Conservation (phyloP, 2,888 invertebrate genomes). For the Spialia ferax region DNA sequence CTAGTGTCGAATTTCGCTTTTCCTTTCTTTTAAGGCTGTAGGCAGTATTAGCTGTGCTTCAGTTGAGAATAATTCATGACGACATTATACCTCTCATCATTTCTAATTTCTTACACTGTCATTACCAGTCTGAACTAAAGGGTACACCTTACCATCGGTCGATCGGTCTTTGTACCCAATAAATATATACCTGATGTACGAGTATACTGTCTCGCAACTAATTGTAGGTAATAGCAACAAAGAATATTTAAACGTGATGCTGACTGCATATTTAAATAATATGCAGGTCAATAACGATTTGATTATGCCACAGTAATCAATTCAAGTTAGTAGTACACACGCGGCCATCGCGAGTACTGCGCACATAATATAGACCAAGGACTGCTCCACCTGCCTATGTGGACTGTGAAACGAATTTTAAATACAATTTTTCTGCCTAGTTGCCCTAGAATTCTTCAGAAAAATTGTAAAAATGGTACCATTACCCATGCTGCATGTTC, state of each 20-base stretch:
- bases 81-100: background rate
- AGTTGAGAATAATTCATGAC: too few species aligned
- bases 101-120: too few species aligned
- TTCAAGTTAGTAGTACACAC: slow-evolving; percentile 1
- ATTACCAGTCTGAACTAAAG: too few species aligned
- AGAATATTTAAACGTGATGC: background rate
- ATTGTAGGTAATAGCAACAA: background rate
- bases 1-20: slow-evolving; percentile 6
- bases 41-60: background rate
- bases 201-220: too few species aligned
- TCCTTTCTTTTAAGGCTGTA: background rate
- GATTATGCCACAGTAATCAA: slow-evolving; percentile 6
- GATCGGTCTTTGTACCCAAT: too few species aligned
- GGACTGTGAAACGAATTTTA: background rate
- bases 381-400: background rate
- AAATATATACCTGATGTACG: too few species aligned
- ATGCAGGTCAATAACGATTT: slow-evolving; percentile 14
- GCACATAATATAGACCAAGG: slow-evolving; percentile 6
- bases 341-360: background rate
- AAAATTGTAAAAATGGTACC: too few species aligned
- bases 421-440: too few species aligned
- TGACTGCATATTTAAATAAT: slow-evolving; percentile 1
- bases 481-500: too few species aligned
- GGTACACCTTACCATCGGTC: too few species aligned
- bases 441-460: too few species aligned